Percentiles rank a stretch among this genome's conserved stretches.
phyloP scores from a whole-genome alignment of 2,888 invertebrate genomes.

The Netelia inedita region DNA sequence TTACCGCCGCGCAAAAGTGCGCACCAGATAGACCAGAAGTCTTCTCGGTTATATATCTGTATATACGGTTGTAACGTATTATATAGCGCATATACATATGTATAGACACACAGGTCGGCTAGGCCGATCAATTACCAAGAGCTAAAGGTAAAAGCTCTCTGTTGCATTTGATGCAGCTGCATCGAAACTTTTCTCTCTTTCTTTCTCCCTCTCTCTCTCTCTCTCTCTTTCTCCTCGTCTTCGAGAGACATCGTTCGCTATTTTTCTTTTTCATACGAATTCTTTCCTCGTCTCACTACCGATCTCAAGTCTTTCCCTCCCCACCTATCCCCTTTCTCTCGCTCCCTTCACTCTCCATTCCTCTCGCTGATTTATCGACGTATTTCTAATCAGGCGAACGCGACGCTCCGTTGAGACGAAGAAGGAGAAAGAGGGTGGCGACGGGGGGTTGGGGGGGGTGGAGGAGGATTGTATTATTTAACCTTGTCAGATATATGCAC shows the following conservation, averaged over 20 bases:
- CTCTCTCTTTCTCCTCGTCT: conserved; percentile 61
- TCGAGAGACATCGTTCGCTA: conserved; percentile 51
- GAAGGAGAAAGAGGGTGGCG: conserved; percentile 66
- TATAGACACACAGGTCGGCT: conserved; percentile 27
- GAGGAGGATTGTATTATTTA: conserved; percentile 80
- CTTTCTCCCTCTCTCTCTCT: conserved; percentile 57
- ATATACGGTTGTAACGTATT: conserved; percentile 34
- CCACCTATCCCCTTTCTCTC: conserved; percentile 23
- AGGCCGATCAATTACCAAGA: conserved; percentile 72
- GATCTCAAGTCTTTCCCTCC: conserved; percentile 32
- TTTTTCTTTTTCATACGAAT: conserved; percentile 56
- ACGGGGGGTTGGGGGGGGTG: conserved; percentile 58
- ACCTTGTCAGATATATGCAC: conserved; percentile 81
- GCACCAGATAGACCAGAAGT: conserved; percentile 64
- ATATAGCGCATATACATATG: conserved; percentile 34
- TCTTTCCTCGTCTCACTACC: conserved; percentile 29
- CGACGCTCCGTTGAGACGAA: conserved; percentile 44
- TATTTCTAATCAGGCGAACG: conserved; percentile 80
- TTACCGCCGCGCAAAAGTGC: conserved; percentile 69
- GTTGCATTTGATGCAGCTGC: conserved; percentile 57
- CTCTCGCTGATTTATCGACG: conserved; percentile 77
- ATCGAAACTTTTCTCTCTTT: conserved; percentile 61
- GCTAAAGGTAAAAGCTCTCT: conserved; percentile 48
- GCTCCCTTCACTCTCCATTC: conserved; percentile 16
- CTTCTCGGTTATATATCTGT: conserved; percentile 35